Base-by-base conservation (phyloP, 2,113 vertebrate genomes). In the Seriola rivoliana region DNA sequence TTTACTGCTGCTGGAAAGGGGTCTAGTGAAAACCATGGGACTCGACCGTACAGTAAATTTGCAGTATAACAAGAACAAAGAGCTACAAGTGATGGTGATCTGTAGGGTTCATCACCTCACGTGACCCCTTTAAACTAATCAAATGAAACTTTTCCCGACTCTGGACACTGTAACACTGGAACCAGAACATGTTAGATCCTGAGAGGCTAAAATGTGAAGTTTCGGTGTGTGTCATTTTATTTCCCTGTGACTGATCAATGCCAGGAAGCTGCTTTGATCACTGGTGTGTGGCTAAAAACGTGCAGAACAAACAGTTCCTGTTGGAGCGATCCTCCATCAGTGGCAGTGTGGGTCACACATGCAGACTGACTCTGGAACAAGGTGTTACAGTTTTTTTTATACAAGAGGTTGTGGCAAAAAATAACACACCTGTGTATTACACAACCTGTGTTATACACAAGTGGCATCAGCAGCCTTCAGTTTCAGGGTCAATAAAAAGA, bases 221-320 rank as follows among this genome's bases (percentile, higher is more conserved):
- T 42, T 57, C n/a, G 34, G 4, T 54, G 29, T 19, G 55, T 64
- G 55, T 71, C 59, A 19, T 25, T 38, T 74, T 23, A 62, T 29
- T 52, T 40, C 32, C 36, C 3, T 21, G 14, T 29, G 29, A 48
- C 50, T 59, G 42, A 48, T 17, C 32, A 36, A 8, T 3, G 3
- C 10, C 52, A 74, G 71, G 78, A 67, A 60, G 44, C 54, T 12
- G 59, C 29, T 82, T 17, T 46, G 29, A 72, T 67, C 68, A 34
- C 81, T 77, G 62, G 46, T 58, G 72, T 71, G 80, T 17, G 55
- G 34, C 25, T 29, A 19, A 68, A 72, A 54, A 60, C 16, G 36
- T 65, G 5, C 75, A 67, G 69, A 42, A 72, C 81, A 29, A 77
- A 70, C 40, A 57, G 57, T 76, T 76, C 29, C 64, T 62, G 6